Evolutionary conservation across 1,140 invertebrate species (phyloP).

Genomic region (Acromyrmex heyeri): DNA sequence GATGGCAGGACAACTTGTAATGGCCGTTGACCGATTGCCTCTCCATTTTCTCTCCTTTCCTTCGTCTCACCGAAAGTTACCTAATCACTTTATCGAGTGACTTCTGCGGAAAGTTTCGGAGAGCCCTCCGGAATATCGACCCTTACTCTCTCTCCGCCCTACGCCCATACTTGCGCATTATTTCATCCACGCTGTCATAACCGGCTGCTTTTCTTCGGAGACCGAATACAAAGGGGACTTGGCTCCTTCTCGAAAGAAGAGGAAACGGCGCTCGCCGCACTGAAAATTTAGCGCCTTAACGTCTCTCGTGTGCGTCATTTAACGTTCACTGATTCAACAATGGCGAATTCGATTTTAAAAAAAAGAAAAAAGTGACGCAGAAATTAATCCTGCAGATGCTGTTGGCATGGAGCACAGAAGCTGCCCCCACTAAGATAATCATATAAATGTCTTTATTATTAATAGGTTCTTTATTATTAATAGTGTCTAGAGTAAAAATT

Average conservation of each 20-base stretch:
- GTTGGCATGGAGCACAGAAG: not conserved
- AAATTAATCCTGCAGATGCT: slow-evolving; percentile 34
- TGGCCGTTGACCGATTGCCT: slow-evolving; percentile 73
- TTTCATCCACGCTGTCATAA: slow-evolving; percentile 73
- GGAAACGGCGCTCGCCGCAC: slow-evolving; percentile 57
- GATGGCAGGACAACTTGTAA: slow-evolving; percentile 72
- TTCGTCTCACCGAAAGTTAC: slow-evolving; percentile 77
- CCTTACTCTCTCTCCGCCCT: slow-evolving; percentile 30
- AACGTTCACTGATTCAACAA: slow-evolving; percentile 49
- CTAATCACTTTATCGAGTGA: slow-evolving; percentile 83
- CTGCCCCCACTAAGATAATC: not conserved
- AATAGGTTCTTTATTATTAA: not conserved
- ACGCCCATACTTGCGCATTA: slow-evolving; percentile 74
- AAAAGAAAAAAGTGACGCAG: not conserved
- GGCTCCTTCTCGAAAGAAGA: slow-evolving; percentile 57
- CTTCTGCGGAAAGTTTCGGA: slow-evolving; percentile 76
- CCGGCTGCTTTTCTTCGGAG: slow-evolving; percentile 72
- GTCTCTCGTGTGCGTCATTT: slow-evolving; percentile 58
- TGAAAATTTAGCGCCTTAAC: slow-evolving; percentile 62
- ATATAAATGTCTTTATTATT: not conserved
- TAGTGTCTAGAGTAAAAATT: not conserved
- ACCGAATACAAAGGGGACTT: slow-evolving; percentile 77
- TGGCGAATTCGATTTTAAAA: slow-evolving; percentile 24
- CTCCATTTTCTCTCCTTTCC: slow-evolving; percentile 66
- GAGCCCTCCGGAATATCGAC: slow-evolving; percentile 59